phyloP scores from a whole-genome alignment of 1,140 invertebrate species.

The Ooceraea biroi region DNA sequence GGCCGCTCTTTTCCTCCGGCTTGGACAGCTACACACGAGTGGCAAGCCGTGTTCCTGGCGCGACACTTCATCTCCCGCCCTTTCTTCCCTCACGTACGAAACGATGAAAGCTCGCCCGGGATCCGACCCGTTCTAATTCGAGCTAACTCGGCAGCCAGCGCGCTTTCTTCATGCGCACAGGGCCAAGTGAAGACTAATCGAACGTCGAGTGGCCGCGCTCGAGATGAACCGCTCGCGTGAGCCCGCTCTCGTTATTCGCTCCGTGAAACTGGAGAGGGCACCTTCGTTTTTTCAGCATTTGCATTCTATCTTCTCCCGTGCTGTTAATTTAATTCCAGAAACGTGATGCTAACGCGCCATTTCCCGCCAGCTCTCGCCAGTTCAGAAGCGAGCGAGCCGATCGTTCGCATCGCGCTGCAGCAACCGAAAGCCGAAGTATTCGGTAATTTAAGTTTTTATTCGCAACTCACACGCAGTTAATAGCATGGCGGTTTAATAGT shows the following conservation, averaged over 20 bases:
- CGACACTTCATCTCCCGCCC: slow-evolving; percentile 65
- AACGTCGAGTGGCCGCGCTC: slow-evolving; percentile 39
- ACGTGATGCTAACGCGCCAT: background rate
- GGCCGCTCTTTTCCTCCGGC: slow-evolving; percentile 26
- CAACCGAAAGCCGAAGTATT: background rate
- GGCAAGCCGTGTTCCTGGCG: slow-evolving; percentile 36
- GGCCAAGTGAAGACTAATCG: slow-evolving; percentile 53
- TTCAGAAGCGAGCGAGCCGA: background rate
- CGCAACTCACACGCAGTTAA: too few species aligned
- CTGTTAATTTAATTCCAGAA: background rate
- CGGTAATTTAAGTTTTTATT: background rate
- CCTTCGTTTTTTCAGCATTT: slow-evolving; percentile 8
- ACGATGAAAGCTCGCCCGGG: slow-evolving; percentile 57
- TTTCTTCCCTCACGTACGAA: slow-evolving; percentile 50
- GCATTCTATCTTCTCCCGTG: background rate
- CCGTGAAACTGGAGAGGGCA: background rate
- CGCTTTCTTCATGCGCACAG: slow-evolving; percentile 47
- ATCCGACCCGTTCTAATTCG: slow-evolving; percentile 49
- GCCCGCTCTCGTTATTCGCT: slow-evolving; percentile 11
- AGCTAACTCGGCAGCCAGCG: slow-evolving; percentile 64
- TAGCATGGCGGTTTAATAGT: slow-evolving; percentile 1
- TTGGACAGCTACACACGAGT: slow-evolving; percentile 63
- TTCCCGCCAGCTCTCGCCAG: background rate
- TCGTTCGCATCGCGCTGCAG: background rate
- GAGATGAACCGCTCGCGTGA: slow-evolving; percentile 11